A percentile compares a stretch with the other conserved stretches of the same genome.
These are phyloP conservation scores for Aspidoscelis tigris DNA, from an alignment of 2,113 vertebrate genomes.

Conservation along the genomic window DNA sequence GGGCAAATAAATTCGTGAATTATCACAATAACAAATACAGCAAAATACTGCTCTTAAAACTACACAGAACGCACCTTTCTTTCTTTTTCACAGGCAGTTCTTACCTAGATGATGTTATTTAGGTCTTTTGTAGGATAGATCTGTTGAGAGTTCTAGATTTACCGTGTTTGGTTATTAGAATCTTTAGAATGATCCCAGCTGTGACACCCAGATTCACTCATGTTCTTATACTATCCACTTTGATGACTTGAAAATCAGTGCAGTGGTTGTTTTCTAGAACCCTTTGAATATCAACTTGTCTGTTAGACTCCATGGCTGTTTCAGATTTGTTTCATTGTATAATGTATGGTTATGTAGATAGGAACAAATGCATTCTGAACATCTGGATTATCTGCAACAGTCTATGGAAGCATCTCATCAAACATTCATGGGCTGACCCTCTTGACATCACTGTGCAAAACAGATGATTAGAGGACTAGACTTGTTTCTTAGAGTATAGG, in stretches of 20 bases:
- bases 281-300: accelerated
- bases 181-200: slow-evolving; percentile 57
- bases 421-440: background rate
- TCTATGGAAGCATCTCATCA: too few species aligned
- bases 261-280: background rate
- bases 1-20: background rate
- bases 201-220: slow-evolving; percentile 42
- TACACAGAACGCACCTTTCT: slow-evolving; percentile 34
- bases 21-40: slow-evolving; percentile 19
- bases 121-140: slow-evolving; percentile 25
- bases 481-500: background rate
- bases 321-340: background rate
- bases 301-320: background rate
- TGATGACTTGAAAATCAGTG: background rate
- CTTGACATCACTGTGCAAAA: background rate
- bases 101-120: slow-evolving; percentile 34
- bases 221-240: slow-evolving; percentile 12
- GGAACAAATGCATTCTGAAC: background rate
- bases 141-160: slow-evolving; percentile 50
- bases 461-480: background rate
- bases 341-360: background rate
- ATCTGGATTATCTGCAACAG: too few species aligned
- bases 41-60: slow-evolving; percentile 31
- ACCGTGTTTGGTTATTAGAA: slow-evolving; percentile 26
- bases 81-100: slow-evolving; percentile 31